These are phyloP conservation scores for Nesometra sesokonis DNA, from an alignment of 35 echinoderm and acorn worm species.

Conservation along the genomic window DNA sequence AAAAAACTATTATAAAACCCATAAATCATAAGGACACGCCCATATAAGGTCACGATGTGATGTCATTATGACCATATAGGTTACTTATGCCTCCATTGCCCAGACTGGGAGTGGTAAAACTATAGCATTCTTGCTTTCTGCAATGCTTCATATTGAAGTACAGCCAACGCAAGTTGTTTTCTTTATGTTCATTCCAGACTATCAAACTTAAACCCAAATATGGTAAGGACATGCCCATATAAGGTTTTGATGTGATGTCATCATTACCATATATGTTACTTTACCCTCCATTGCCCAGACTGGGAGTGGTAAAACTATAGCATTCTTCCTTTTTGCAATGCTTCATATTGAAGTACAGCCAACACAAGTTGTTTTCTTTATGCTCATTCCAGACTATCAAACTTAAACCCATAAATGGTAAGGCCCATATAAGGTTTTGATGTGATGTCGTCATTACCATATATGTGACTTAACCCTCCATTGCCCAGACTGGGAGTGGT, in stretches of 20 bases:
- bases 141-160: slow-evolving; percentile 78
- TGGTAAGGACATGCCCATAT: too few relatives aligned
- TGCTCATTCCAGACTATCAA: too few relatives aligned
- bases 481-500: slow-evolving; percentile 92
- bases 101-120: slow-evolving; percentile 97
- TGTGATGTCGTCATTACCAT: slow-evolving; percentile 75
- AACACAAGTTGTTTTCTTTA: slow-evolving; percentile 73
- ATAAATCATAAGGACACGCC: too few relatives aligned
- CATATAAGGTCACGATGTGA: slow-evolving; percentile 81
- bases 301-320: slow-evolving; percentile 88
- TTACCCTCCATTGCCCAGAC: slow-evolving; percentile 99
- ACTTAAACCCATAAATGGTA: too few relatives aligned
- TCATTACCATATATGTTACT: too few relatives aligned
- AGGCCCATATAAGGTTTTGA: slow-evolving; percentile 83
- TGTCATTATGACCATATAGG: too few relatives aligned
- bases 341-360: slow-evolving; percentile 90
- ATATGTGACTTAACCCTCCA: too few relatives aligned
- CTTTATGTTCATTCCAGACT: too few relatives aligned
- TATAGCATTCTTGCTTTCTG: slow-evolving; percentile 78
- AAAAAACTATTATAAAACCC: too few relatives aligned
- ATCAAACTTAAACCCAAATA: too few relatives aligned
- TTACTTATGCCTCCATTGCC: too few relatives aligned
- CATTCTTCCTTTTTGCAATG: slow-evolving; percentile 73
- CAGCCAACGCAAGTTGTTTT: slow-evolving; percentile 85
- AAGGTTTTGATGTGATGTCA: slow-evolving; percentile 83